These are phyloP conservation scores for Larimichthys polyactis DNA, from an alignment of 2,113 vertebrate genomes.

Conservation along the genomic window DNA sequence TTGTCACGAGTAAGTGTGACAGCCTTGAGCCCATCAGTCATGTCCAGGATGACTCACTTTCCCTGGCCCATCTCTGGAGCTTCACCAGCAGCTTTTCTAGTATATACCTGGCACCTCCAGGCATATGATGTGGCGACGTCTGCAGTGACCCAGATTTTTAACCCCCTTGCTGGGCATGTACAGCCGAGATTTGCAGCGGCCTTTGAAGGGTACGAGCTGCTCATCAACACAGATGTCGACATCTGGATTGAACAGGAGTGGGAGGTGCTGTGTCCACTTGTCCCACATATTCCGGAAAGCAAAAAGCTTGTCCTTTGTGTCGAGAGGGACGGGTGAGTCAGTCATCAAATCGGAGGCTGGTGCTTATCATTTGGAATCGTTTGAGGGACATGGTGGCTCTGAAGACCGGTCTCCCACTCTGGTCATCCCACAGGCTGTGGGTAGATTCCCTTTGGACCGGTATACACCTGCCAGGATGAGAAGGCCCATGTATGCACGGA, in stretches of 20 bases:
- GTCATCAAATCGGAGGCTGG: background rate
- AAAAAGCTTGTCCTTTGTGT: background rate
- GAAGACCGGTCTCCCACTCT: conserved; percentile 1
- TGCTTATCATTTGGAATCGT: background rate
- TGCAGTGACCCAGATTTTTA: conserved; percentile 4
- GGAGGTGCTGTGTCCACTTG: background rate
- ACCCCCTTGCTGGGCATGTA: conserved; percentile 1
- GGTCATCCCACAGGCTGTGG: conserved; percentile 27
- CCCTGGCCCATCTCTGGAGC: background rate
- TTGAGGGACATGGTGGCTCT: conserved; percentile 36
- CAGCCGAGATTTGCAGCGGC: background rate
- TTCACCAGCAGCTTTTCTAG: background rate
- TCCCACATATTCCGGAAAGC: background rate
- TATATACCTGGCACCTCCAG: conserved; percentile 18
- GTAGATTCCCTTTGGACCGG: conserved; percentile 19
- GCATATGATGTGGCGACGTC: background rate
- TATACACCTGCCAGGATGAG: conserved; percentile 34
- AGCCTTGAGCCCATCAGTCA: background rate
- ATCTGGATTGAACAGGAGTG: background rate
- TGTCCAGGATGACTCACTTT: conserved; percentile 9
- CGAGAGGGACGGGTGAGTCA: background rate
- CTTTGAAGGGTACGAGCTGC: background rate
- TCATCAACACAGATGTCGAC: background rate
- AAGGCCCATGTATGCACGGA: conserved; percentile 6
- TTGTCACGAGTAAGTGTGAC: background rate